phyloP scores from a whole-genome alignment of 1,140 invertebrate genomes.

The Grapholita molesta region DNA sequence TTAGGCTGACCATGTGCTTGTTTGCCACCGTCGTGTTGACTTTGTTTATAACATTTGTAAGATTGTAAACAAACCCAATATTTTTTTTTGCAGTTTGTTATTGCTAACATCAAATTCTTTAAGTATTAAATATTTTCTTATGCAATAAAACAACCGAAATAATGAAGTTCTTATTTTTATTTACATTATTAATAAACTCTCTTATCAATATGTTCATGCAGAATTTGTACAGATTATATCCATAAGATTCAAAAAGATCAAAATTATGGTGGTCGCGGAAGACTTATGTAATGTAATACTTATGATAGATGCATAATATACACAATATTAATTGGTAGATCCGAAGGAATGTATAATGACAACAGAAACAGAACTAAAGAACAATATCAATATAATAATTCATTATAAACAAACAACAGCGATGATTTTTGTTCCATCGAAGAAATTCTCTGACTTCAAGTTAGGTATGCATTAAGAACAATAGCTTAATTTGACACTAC shows the following conservation, averaged over 20 bases:
- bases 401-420: background rate
- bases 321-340: background rate
- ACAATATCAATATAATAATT: background rate
- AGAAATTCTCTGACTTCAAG: too few species aligned
- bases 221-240: background rate
- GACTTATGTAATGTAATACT: background rate
- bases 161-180: background rate
- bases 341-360: background rate
- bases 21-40: too few species aligned
- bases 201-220: slow-evolving; percentile 5
- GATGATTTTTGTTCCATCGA: background rate
- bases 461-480: background rate
- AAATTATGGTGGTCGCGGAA: background rate
- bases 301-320: background rate
- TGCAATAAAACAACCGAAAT: background rate
- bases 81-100: too few species aligned
- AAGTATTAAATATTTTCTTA: background rate
- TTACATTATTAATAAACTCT: background rate
- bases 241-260: background rate
- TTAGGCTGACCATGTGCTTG: too few species aligned
- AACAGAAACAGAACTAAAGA: background rate
- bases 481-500: background rate
- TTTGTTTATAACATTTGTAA: too few species aligned
- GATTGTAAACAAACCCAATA: too few species aligned
- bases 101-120: too few species aligned